Conservation (phyloP, 2,888 invertebrate genomes). For the Leucozona laternaria region DNA sequence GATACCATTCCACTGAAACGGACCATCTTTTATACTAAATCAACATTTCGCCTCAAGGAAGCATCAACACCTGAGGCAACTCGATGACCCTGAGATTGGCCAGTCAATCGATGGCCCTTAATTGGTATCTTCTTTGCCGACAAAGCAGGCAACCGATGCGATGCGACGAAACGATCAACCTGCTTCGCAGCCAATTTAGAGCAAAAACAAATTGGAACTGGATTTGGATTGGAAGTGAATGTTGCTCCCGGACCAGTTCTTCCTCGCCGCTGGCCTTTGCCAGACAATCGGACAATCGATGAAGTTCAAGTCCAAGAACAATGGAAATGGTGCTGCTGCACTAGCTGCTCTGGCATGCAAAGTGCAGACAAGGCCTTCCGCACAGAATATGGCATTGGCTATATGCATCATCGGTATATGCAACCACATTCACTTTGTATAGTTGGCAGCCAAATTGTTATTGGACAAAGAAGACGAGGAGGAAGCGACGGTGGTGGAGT, state of each 20-base stretch:
- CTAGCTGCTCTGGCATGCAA: slow-evolving; percentile 9
- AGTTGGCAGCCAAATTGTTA: slow-evolving; percentile 15
- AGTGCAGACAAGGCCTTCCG: slow-evolving; percentile 33
- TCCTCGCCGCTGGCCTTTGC: too few species aligned
- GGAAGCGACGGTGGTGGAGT: not conserved
- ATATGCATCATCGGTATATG: not conserved
- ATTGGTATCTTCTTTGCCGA: slow-evolving; percentile 2
- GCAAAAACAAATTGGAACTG: slow-evolving; percentile 29
- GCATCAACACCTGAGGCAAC: slow-evolving; percentile 7
- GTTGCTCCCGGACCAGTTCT: slow-evolving; percentile 58
- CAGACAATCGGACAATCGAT: slow-evolving; percentile 15
- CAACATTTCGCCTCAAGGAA: slow-evolving; percentile 9
- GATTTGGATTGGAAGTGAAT: slow-evolving; percentile 60
- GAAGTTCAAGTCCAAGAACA: slow-evolving; percentile 73
- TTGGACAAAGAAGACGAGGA: not conserved
- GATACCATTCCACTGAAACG: slow-evolving; percentile 22
- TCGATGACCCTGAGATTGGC: slow-evolving; percentile 40
- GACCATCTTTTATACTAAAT: slow-evolving; percentile 59
- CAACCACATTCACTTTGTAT: slow-evolving; percentile 49
- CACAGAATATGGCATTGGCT: slow-evolving; percentile 43
- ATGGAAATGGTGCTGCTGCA: not conserved
- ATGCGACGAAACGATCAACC: not conserved
- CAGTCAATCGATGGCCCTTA: slow-evolving; percentile 32
- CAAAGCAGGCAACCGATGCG: not conserved
- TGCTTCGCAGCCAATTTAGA: slow-evolving; percentile 6